Conservation (phyloP, 2,797 vertebrate species). For the Loris lydekkerianus region DNA sequence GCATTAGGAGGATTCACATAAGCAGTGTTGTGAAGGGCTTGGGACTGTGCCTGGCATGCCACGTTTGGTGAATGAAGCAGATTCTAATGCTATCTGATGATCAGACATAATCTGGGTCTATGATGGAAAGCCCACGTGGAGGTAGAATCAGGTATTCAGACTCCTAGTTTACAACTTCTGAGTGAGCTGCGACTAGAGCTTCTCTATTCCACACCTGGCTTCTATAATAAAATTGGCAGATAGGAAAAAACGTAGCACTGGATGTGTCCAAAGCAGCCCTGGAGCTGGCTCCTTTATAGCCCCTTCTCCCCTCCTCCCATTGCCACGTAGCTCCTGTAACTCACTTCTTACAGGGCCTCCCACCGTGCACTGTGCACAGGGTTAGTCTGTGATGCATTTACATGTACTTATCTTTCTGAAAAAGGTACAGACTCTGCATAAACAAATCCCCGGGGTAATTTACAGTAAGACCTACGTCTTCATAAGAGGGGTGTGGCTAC, state of each 20-base stretch:
- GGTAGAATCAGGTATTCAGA: background rate
- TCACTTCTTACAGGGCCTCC: constrained; percentile 31
- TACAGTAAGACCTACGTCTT: constrained; percentile 69
- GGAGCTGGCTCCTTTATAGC: background rate
- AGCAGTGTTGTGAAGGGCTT: background rate
- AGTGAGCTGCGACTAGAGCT: background rate
- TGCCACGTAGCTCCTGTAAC: background rate
- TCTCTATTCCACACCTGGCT: background rate
- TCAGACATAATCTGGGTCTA: background rate
- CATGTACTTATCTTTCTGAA: constrained; percentile 5
- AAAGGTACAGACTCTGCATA: constrained; percentile 51
- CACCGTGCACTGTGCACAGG: constrained; percentile 23
- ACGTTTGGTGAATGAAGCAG: background rate
- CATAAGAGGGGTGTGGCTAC: constrained; percentile 67
- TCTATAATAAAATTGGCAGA: background rate
- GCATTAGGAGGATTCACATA: background rate
- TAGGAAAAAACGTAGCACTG: background rate
- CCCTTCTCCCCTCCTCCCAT: background rate
- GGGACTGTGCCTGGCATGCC: background rate
- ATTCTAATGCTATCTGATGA: background rate
- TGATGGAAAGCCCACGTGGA: background rate
- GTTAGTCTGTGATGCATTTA: background rate
- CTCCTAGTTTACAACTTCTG: background rate
- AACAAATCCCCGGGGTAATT: constrained; percentile 32
- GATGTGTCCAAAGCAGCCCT: background rate